Conservation (phyloP, 1,140 invertebrate species). For the Aphis craccivora region DNA sequence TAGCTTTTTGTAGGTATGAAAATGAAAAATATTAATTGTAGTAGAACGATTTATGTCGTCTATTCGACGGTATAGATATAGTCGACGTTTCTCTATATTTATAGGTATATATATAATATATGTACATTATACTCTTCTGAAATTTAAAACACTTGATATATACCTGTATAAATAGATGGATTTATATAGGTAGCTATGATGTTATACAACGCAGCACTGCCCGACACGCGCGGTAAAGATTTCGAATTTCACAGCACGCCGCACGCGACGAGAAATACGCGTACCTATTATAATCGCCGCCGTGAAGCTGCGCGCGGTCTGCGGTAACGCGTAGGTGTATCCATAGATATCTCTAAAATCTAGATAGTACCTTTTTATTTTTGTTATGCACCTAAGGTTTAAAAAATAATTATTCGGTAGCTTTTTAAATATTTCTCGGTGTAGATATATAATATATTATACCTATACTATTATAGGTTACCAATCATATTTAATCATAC, state of each 20-base stretch:
- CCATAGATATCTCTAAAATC: too few relatives aligned
- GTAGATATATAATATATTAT: too few relatives aligned
- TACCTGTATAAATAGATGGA: too few relatives aligned
- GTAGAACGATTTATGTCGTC: not conserved
- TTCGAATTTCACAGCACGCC: slow-evolving; percentile 5
- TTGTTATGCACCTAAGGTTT: not conserved
- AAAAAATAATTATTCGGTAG: not conserved
- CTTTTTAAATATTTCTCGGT: too few relatives aligned
- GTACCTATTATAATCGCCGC: not conserved
- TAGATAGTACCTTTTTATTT: not conserved
- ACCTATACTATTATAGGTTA: too few relatives aligned
- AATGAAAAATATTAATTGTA: not conserved
- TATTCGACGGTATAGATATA: not conserved
- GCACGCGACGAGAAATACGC: not conserved
- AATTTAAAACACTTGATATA: not conserved
- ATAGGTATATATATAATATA: not conserved
- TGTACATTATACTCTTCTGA: not conserved
- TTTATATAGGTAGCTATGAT: not conserved
- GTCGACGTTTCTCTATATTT: too few relatives aligned
- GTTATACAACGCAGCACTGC: not conserved
- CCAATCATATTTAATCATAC: too few relatives aligned
- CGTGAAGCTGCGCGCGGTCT: not conserved
- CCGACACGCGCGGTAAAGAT: slow-evolving; percentile 4
- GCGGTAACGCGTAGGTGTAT: not conserved
- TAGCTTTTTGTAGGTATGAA: not conserved